Evolutionary conservation across 2,113 vertebrate genomes (phyloP).

Genomic region (Sporophila hypoxantha): DNA sequence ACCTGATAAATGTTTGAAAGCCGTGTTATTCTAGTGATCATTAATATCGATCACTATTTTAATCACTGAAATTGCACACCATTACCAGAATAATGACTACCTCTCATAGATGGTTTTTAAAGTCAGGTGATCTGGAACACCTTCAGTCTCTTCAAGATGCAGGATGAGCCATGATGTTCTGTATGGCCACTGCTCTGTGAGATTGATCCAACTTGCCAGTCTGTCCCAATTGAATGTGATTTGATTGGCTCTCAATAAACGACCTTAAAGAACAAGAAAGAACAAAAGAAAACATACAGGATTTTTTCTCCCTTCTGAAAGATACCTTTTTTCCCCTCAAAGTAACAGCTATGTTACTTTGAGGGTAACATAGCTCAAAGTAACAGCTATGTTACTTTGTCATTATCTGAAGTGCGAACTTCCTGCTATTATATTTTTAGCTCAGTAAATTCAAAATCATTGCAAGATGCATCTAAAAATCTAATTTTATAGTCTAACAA

Average conservation of each 20-base stretch:
- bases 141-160: conserved; percentile 91
- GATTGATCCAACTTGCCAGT: conserved; percentile 96
- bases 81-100: conserved; percentile 58
- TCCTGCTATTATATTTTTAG: background rate
- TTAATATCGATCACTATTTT: background rate
- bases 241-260: conserved; percentile 93
- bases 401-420: background rate
- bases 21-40: background rate
- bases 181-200: conserved; percentile 98
- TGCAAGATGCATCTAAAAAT: background rate
- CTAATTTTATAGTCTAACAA: background rate
- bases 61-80: background rate
- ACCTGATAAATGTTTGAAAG: background rate
- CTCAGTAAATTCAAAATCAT: background rate
- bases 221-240: conserved; percentile 96
- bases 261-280: conserved; percentile 56
- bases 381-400: background rate
- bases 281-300: background rate
- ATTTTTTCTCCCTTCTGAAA: background rate
- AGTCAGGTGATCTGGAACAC: conserved; percentile 84
- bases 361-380: too few species aligned
- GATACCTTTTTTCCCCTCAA: rapidly evolving
- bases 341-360: background rate
- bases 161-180: conserved; percentile 96
- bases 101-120: conserved; percentile 94